Evolutionary conservation across 2,797 vertebrate genomes (phyloP).

Genomic region (Gambusia yucatana): DNA sequence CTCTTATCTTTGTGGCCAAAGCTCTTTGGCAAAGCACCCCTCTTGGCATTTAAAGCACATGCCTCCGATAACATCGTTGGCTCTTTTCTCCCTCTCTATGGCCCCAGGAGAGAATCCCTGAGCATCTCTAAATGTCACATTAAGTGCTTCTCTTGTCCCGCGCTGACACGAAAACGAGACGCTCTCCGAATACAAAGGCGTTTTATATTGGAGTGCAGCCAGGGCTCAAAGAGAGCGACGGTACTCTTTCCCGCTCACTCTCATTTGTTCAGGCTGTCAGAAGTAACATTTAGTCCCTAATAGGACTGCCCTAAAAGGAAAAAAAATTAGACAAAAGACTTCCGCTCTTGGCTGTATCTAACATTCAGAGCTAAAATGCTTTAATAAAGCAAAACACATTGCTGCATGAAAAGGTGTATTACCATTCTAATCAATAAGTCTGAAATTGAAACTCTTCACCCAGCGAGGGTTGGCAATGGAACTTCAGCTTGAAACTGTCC

Average conservation of each 20-base stretch:
- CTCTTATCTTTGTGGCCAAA: slow-evolving; percentile 64
- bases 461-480: slow-evolving; percentile 6
- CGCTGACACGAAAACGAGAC: slow-evolving; percentile 63
- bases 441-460: slow-evolving; percentile 19
- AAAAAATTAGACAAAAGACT: slow-evolving; percentile 28
- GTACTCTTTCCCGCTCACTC: slow-evolving; percentile 42
- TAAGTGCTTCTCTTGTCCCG: slow-evolving; percentile 79
- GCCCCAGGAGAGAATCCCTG: slow-evolving; percentile 68
- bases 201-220: slow-evolving; percentile 54
- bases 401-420: slow-evolving; percentile 9
- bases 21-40: slow-evolving; percentile 55
- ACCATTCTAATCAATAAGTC: slow-evolving; percentile 21
- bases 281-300: slow-evolving; percentile 60
- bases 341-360: slow-evolving; percentile 20
- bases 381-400: slow-evolving; percentile 14
- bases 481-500: slow-evolving; percentile 5
- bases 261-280: slow-evolving; percentile 65
- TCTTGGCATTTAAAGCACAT: slow-evolving; percentile 78
- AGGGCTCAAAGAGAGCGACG: slow-evolving; percentile 51
- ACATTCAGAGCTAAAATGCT: slow-evolving; percentile 17
- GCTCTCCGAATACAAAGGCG: slow-evolving; percentile 68
- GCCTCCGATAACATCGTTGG: slow-evolving; percentile 74
- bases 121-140: slow-evolving; percentile 79
- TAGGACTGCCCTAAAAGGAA: slow-evolving; percentile 24
- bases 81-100: slow-evolving; percentile 50